Evolutionary conservation across 2,113 vertebrate species (phyloP).

Genomic region (Cyprinodon tularosa): DNA sequence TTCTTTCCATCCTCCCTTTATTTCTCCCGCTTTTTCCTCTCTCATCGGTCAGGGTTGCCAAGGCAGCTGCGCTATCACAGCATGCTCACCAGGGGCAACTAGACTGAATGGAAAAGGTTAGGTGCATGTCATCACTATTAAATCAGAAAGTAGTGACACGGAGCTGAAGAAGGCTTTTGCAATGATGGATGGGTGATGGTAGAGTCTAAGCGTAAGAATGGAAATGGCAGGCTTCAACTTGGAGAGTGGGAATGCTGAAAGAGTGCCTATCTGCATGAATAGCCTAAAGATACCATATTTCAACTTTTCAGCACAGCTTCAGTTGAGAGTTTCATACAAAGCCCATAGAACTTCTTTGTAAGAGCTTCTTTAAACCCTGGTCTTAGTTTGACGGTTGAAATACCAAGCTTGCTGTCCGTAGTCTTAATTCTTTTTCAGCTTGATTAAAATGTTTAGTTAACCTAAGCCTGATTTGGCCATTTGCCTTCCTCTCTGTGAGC

Average conservation of each 20-base stretch:
- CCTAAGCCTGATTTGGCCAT: neutral
- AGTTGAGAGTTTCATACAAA: neutral
- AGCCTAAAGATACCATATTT: neutral
- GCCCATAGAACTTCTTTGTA: neutral
- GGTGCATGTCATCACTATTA: neutral
- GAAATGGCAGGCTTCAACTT: neutral
- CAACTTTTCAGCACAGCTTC: neutral
- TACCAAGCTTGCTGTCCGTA: neutral
- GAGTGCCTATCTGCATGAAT: neutral
- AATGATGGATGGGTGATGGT: constrained; percentile 5
- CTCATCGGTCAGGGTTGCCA: constrained; percentile 13
- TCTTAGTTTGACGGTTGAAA: neutral
- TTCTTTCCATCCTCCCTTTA: neutral
- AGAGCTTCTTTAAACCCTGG: neutral
- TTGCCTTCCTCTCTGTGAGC: neutral
- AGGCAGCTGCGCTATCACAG: constrained; percentile 33
- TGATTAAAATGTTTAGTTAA: neutral
- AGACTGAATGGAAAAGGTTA: neutral
- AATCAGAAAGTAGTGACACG: neutral
- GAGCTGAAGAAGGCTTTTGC: neutral
- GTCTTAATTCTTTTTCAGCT: neutral
- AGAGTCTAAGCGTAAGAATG: neutral
- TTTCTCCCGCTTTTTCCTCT: neutral
- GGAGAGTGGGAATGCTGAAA: neutral
- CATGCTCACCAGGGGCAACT: constrained; percentile 13